Evolutionary conservation across 1,140 invertebrate species (phyloP).

Genomic region (Notospermus geniculatus): DNA sequence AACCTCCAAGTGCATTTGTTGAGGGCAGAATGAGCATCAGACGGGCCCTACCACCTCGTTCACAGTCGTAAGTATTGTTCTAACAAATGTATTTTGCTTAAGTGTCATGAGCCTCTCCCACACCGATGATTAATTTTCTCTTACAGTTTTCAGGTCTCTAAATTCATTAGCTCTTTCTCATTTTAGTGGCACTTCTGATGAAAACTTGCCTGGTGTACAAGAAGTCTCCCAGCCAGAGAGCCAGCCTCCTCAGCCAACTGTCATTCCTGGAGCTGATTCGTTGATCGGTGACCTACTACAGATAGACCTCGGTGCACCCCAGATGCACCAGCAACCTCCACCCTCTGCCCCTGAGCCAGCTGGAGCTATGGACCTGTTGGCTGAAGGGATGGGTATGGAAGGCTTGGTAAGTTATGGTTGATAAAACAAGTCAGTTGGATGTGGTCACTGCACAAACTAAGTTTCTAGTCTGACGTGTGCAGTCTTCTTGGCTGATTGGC

Average conservation of each 20-base stretch:
- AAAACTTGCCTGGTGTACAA: background rate
- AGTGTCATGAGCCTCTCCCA: too few species aligned
- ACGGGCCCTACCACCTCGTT: constrained; percentile 49
- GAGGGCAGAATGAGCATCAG: constrained; percentile 66
- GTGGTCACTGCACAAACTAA: too few species aligned
- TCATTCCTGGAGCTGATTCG: constrained; percentile 89
- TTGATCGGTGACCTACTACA: constrained; percentile 94
- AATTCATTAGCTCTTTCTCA: too few species aligned
- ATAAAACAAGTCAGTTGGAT: too few species aligned
- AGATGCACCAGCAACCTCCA: constrained; percentile 44
- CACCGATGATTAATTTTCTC: background rate
- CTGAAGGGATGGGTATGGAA: constrained; percentile 70
- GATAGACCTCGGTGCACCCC: constrained; percentile 79
- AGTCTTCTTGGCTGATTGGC: too few species aligned
- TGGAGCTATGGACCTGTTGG: constrained; percentile 67
- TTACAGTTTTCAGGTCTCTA: too few species aligned
- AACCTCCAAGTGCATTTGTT: constrained; percentile 97
- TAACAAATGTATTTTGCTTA: background rate
- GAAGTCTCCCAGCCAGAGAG: constrained; percentile 17
- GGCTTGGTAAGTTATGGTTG: constrained; percentile 74
- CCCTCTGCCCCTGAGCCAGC: constrained; percentile 49
- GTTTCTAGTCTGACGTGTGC: too few species aligned
- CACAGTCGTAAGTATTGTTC: constrained; percentile 37
- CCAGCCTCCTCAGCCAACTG: constrained; percentile 61
- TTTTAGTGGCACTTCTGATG: too few species aligned